Evolutionary conservation across 2,888 invertebrate species (phyloP), one percentile per base, ranked within the genome.

Genomic region (Drosophila ustulata): DNA sequence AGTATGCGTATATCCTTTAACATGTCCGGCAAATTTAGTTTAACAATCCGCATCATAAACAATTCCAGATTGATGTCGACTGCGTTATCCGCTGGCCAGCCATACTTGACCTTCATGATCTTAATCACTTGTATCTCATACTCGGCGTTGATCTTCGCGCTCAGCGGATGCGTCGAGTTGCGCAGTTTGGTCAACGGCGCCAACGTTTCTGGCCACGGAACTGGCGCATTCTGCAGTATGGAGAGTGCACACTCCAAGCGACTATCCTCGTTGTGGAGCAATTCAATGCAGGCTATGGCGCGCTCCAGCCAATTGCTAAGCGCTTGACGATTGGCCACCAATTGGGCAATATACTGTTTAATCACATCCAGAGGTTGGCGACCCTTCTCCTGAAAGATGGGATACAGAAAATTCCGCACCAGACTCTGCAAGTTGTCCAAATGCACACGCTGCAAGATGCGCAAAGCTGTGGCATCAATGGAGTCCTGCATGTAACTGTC

Each of bases 31-130:
- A 92, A 69, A 67, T 91, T 80, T 37, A 91, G 57, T 75, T 92
- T 91, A 0, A 93, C 75, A 56, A 93, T 91, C n/a, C 92, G 91
- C 75, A 89, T 90, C 73, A 91, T 85, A 25, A 91, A 90, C 6
- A 92, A 77, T 73, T 90, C 90, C 49, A 92, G 82, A 68, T 91
- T 90, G 18, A 88, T 84, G 50, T 91, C 89, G 0, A 80, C 73
- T 4, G 86, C 78, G 26, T 83, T 82, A 61, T 92, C 90, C 0
- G 89, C 88, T 2, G 91, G 89, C 92, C 93, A 93, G 32, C 90
- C 91, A 62, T 93, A 93, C 76, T 93, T 92, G 1, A 87, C 87
- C 78, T 92, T 92, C 88, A 93, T 91, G 13, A 92, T 91, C 82
- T 92, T 92, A 6, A 93, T 91, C 7, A 89, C 89, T 81, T 93